Conservation (phyloP, 2,113 vertebrate genomes). For the Regulus satrapa region DNA sequence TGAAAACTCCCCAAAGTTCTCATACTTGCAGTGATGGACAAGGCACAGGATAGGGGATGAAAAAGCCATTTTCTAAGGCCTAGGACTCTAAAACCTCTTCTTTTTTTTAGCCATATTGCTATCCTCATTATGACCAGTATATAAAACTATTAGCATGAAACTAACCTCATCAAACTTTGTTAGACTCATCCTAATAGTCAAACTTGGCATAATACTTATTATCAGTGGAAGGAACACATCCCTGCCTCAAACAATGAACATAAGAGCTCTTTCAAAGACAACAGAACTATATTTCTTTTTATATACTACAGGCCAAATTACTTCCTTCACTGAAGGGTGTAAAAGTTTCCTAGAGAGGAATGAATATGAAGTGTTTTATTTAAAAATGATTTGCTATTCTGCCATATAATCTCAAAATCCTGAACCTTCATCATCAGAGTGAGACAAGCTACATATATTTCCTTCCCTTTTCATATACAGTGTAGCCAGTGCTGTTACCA, state of each 20-base stretch:
- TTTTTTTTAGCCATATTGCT: background rate
- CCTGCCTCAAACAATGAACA: background rate
- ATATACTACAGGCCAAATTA: background rate
- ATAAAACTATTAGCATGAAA: background rate
- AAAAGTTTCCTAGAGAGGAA: background rate
- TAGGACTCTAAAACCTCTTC: background rate
- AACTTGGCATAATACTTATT: background rate
- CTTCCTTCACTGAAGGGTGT: background rate
- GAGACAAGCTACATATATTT: background rate
- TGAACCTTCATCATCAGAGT: background rate
- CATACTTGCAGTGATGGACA: background rate
- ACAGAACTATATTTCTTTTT: background rate
- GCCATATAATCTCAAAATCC: background rate
- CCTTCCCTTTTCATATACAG: background rate
- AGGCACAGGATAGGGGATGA: background rate
- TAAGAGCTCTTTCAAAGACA: background rate
- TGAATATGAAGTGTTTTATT: background rate
- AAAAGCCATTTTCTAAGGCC: background rate
- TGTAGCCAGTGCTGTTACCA: background rate
- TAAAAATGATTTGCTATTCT: background rate
- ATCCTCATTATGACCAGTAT: background rate
- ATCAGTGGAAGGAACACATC: background rate
- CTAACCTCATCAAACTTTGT: conserved; percentile 5
- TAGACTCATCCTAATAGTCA: too few species aligned
- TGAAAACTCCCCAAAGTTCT: background rate